A percentile compares a stretch with the other conserved stretches of the same genome.
phyloP scores from a whole-genome alignment of 2,888 invertebrate species.

The Ophonus ardosiacus region DNA sequence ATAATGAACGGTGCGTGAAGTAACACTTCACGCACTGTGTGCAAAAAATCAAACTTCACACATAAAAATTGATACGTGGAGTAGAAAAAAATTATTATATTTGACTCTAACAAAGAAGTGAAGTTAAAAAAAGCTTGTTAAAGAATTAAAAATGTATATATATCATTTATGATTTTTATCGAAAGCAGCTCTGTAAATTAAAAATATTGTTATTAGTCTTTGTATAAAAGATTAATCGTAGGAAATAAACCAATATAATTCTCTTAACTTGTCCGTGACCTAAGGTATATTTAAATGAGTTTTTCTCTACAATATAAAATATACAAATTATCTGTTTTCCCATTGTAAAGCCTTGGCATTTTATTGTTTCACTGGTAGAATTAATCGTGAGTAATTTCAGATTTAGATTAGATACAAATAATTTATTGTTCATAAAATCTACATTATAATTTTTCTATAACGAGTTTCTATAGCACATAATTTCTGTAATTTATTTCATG shows the following conservation, averaged over 20 bases:
- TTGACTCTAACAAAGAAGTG: too few species aligned
- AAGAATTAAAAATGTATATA: too few species aligned
- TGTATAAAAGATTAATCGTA: not conserved
- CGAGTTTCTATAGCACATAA: slow-evolving; percentile 34
- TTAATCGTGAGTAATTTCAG: slow-evolving; percentile 39
- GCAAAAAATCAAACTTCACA: too few species aligned
- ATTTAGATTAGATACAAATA: slow-evolving; percentile 54
- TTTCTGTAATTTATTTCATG: slow-evolving; percentile 46
- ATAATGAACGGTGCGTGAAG: too few species aligned
- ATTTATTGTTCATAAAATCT: slow-evolving; percentile 45
- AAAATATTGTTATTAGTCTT: not conserved
- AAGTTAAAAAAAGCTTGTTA: too few species aligned
- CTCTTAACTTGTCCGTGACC: slow-evolving; percentile 3
- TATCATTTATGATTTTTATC: too few species aligned
- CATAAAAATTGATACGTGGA: too few species aligned
- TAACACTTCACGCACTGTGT: too few species aligned
- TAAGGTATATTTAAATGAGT: slow-evolving; percentile 39
- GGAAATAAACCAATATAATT: not conserved
- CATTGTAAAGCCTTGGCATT: slow-evolving; percentile 41
- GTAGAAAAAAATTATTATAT: too few species aligned
- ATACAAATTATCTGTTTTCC: slow-evolving; percentile 7
- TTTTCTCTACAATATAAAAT: slow-evolving; percentile 12
- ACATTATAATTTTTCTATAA: slow-evolving; percentile 42
- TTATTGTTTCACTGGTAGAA: slow-evolving; percentile 27
- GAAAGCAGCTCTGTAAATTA: too few species aligned